A percentile compares a stretch with the other conserved stretches of the same genome.
Conservation (phyloP, 2,888 invertebrate species). For the Reticulitermes lucifugus region DNA sequence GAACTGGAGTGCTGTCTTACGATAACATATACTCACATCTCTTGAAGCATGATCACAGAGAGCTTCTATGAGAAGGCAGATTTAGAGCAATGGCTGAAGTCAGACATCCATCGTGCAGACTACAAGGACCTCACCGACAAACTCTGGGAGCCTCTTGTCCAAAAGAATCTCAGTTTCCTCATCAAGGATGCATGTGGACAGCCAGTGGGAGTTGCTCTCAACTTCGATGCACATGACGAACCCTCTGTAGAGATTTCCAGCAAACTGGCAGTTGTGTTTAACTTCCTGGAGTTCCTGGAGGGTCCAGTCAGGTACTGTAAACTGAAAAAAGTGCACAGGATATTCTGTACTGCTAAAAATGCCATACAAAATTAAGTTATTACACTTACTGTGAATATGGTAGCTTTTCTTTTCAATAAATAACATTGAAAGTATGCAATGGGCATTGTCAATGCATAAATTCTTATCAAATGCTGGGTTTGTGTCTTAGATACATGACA, state of each 20-base stretch:
- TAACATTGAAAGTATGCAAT: too few species aligned
- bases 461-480: too few species aligned
- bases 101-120: constrained; percentile 75
- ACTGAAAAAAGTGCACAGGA: too few species aligned
- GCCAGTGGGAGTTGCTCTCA: constrained; percentile 78
- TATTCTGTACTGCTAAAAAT: too few species aligned
- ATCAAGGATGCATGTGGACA: constrained; percentile 71
- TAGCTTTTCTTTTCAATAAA: too few species aligned
- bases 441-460: too few species aligned
- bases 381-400: neutral
- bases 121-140: constrained; percentile 76
- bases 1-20: too few species aligned
- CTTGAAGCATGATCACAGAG: constrained; percentile 81
- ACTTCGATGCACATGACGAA: constrained; percentile 85
- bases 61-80: constrained; percentile 91
- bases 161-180: constrained; percentile 73
- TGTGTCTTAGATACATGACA: too few species aligned
- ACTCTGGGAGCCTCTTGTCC: constrained; percentile 77
- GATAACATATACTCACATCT: constrained; percentile 63
- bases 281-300: constrained; percentile 82
- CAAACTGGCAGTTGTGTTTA: constrained; percentile 78
- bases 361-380: neutral
- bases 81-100: constrained; percentile 81
- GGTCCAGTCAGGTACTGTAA: constrained; percentile 70
- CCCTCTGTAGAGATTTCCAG: constrained; percentile 79